Conservation (phyloP, 2,888 invertebrate genomes). For the Ptychoptera contaminata region DNA sequence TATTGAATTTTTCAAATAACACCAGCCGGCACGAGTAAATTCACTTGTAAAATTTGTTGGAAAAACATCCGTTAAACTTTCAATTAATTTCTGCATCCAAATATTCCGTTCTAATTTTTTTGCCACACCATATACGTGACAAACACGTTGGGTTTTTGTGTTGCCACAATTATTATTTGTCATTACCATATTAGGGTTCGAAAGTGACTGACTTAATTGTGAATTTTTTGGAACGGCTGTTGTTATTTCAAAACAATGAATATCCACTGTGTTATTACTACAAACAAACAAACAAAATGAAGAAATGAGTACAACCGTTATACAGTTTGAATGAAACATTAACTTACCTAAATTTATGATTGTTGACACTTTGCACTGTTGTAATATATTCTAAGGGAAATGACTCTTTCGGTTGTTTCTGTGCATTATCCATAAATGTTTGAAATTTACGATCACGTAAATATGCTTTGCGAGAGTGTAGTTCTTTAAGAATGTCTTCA, state of each 20-base stretch:
- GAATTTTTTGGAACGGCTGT: conserved; percentile 24
- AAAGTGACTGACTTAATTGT: conserved; percentile 5
- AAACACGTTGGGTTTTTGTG: conserved; percentile 23
- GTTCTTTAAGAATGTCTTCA: conserved; percentile 59
- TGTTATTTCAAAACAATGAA: conserved; percentile 30
- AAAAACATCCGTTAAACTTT: conserved; percentile 52
- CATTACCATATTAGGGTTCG: conserved; percentile 26
- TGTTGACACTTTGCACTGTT: conserved; percentile 29
- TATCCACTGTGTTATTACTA: conserved; percentile 28
- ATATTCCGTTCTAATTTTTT: conserved; percentile 32
- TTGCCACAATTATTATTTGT: conserved; percentile 25
- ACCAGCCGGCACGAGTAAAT: conserved; percentile 65
- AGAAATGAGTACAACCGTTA: no score
- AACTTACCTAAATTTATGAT: conserved; percentile 24
- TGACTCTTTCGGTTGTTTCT: conserved; percentile 50
- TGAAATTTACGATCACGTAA: conserved; percentile 54
- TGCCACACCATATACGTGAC: conserved; percentile 30
- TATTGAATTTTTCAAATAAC: conserved; percentile 59
- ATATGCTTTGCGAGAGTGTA: conserved; percentile 55
- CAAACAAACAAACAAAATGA: no score
- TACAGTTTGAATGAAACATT: background rate
- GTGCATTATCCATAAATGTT: conserved; percentile 57
- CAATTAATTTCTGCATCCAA: conserved; percentile 69
- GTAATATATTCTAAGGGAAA: conserved; percentile 44
- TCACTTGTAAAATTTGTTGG: conserved; percentile 52